phyloP scores from a whole-genome alignment of 1,140 invertebrate genomes.

The Caerostris darwini region DNA sequence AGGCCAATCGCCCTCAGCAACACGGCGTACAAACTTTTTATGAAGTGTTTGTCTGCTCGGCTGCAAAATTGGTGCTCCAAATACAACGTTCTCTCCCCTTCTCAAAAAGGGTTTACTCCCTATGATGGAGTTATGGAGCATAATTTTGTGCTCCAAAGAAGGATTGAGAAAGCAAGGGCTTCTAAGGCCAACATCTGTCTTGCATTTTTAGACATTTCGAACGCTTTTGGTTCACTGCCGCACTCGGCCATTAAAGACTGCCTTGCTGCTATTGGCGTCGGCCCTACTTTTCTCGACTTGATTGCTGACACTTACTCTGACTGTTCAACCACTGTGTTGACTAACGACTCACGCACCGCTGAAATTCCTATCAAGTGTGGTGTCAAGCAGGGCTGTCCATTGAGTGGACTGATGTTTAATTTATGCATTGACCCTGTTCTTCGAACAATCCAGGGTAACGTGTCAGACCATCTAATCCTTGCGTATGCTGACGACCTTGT shows the following conservation, averaged over 20 bases:
- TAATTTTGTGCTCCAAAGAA: too few species aligned
- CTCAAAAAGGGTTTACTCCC: too few species aligned
- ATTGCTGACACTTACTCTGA: background rate
- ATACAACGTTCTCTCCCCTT: too few species aligned
- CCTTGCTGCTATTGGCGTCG: fast-evolving
- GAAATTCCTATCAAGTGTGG: background rate
- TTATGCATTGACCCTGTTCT: background rate
- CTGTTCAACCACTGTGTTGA: background rate
- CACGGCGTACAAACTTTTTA: too few species aligned
- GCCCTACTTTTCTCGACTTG: background rate
- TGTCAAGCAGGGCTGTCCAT: background rate
- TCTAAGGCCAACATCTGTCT: too few species aligned
- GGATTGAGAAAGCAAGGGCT: too few species aligned
- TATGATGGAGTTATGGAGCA: too few species aligned
- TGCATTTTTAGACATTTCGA: background rate
- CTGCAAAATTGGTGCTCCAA: too few species aligned
- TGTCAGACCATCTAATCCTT: fast-evolving
- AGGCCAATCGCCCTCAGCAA: too few species aligned
- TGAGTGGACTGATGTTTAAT: background rate
- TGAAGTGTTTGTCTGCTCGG: too few species aligned
- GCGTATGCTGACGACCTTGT: background rate
- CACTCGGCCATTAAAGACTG: background rate
- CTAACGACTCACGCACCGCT: fast-evolving
- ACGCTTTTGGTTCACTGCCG: background rate
- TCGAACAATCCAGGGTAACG: fast-evolving